A percentile compares a stretch with the other conserved stretches of the same genome.
Conservation (phyloP, 30 jellyfish, hydroid and myxozoan species). For the Cassiopea andromeda region DNA sequence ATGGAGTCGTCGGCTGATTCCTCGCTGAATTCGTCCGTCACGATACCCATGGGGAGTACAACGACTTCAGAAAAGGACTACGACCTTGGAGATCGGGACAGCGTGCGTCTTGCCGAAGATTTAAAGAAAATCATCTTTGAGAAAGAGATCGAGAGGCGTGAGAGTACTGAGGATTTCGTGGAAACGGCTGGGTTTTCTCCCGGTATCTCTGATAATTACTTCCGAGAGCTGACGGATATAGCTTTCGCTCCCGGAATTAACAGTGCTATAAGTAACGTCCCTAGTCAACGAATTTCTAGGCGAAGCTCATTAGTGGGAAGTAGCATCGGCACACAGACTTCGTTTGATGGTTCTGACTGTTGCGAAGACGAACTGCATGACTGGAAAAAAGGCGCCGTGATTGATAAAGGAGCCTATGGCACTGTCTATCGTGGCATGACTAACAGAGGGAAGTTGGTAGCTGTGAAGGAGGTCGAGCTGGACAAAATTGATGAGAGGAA, state of each 20-base stretch:
- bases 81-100: neutral
- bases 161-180: neutral
- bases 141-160: neutral
- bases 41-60: neutral
- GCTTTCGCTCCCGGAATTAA: slow-evolving; percentile 54
- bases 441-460: slow-evolving; percentile 79
- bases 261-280: slow-evolving; percentile 10
- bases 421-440: slow-evolving; percentile 86
- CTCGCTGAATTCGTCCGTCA: slow-evolving; percentile 7
- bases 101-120: neutral
- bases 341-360: slow-evolving; percentile 59
- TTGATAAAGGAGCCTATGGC: slow-evolving; percentile 80
- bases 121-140: neutral
- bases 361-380: slow-evolving; percentile 69
- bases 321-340: slow-evolving; percentile 61
- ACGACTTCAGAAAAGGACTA: neutral
- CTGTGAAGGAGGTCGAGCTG: slow-evolving; percentile 89
- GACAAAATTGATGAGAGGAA: slow-evolving; percentile 29
- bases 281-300: slow-evolving; percentile 41
- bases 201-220: neutral
- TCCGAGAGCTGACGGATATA: slow-evolving; percentile 31
- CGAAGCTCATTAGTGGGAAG: slow-evolving; percentile 18
- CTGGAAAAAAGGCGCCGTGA: slow-evolving; percentile 54
- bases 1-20: neutral
- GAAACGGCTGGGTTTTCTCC: neutral